Base-by-base conservation (phyloP, 2,888 invertebrate genomes). In the Acleris literana region DNA sequence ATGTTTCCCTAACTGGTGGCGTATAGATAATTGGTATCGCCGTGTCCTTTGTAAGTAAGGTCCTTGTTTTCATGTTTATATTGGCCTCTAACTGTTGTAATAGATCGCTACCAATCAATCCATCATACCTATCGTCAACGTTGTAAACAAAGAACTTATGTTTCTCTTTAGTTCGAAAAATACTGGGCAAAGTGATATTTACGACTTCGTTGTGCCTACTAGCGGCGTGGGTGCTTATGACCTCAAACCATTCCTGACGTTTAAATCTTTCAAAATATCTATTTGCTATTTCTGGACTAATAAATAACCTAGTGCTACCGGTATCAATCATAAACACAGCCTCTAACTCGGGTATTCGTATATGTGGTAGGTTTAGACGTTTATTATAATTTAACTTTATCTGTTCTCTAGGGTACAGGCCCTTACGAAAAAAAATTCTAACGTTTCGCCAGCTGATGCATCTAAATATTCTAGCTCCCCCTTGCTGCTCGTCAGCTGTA, bases 241-340 rank as follows among this genome's bases (percentile, higher is more conserved):
- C 70, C 57, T 71, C 61, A 20, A 72, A 72, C 1, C 68, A 69
- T 59, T 72, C 71, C 3, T 59, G 18, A 0, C 44, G 46, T 29
- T 55, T 61, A 22, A 17, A 69, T 7, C 63, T 48, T 7, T 17
- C 4, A 7, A 63, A 71, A 49, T 63, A 69, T 29, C 55, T 16
- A 20, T 69, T 22, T 6, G 68, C 68, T 22, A 54, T 48, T 44
- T 65, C 16, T 0, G 57, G 67, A 20, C 62, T 69, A 16, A 69
- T 69, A 52, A 71, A 72, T 3, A 69, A 70, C 5, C 69, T 20
- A 2, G 68, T 61, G 20, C 71, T 73, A 17, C 71, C 71, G 0
- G 70, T 72, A 48, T 71, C 71, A 22, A 71, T 72, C 67, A 73
- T 65, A 44, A 72, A 71, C 17, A 58, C 33, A 7, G 63, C 33